phyloP scores from a whole-genome alignment of 2,113 vertebrate species.

The Dasyprocta punctata region DNA sequence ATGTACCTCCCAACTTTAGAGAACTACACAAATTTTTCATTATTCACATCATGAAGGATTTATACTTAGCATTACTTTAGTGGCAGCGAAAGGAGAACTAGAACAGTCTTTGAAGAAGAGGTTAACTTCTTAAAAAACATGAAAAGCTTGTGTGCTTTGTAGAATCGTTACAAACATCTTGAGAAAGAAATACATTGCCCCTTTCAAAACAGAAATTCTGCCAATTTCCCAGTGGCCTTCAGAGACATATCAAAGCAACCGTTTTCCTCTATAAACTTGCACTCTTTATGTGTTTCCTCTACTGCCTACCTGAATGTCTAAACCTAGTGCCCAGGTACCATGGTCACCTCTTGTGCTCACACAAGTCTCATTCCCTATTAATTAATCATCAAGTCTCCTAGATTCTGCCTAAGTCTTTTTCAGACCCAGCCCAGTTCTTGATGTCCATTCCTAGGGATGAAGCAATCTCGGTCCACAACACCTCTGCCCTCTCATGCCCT shows the following conservation, averaged over 20 bases:
- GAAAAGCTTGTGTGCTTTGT: constrained; percentile 14
- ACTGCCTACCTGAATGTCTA: background rate
- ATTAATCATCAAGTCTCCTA: background rate
- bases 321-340: background rate
- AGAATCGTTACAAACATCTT: background rate
- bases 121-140: constrained; percentile 15
- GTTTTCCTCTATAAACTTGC: background rate
- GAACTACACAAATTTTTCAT: constrained; percentile 68
- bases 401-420: no score
- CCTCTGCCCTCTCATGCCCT: no score
- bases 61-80: constrained; percentile 72
- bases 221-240: background rate
- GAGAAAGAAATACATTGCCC: background rate
- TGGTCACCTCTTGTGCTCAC: background rate
- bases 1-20: constrained; percentile 68
- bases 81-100: constrained; percentile 23
- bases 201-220: background rate
- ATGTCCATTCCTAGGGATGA: background rate
- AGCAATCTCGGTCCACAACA: background rate
- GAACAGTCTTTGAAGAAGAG: constrained; percentile 34
- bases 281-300: background rate
- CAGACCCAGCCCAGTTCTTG: background rate
- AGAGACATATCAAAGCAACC: background rate
- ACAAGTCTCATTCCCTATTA: background rate
- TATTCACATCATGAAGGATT: constrained; percentile 73